These are phyloP conservation scores for Oxycera nigricornis DNA, from an alignment of 2,888 invertebrate genomes.

Conservation along the genomic window DNA sequence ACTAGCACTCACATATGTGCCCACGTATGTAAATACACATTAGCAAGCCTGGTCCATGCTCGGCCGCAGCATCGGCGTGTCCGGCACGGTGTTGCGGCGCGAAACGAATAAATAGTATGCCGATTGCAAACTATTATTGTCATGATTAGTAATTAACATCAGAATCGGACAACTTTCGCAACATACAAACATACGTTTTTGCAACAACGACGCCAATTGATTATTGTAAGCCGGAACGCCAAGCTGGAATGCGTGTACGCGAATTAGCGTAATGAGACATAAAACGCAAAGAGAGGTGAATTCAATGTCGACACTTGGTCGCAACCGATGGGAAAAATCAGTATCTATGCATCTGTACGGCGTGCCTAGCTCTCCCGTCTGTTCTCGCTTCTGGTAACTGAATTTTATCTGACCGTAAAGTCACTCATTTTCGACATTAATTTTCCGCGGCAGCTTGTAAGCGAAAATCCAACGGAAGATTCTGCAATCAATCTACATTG, in stretches of 20 bases:
- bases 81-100: neutral
- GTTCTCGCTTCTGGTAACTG: neutral
- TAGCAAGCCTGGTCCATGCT: neutral
- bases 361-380: neutral
- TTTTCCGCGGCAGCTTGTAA: slow-evolving; percentile 10
- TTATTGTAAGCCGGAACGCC: slow-evolving; percentile 23
- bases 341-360: neutral
- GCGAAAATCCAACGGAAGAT: neutral
- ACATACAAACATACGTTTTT: neutral
- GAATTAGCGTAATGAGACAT: slow-evolving; percentile 26
- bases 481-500: neutral
- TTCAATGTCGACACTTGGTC: slow-evolving; percentile 33
- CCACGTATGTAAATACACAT: neutral
- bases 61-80: neutral
- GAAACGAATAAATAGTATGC: slow-evolving; percentile 27
- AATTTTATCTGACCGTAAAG: slow-evolving; percentile 22
- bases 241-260: slow-evolving; percentile 22
- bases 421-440: slow-evolving; percentile 39
- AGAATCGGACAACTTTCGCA: slow-evolving; percentile 26
- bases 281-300: slow-evolving; percentile 29
- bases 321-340: neutral
- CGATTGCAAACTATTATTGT: slow-evolving; percentile 35
- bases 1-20: neutral
- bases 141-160: slow-evolving; percentile 37
- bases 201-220: slow-evolving; percentile 27